A percentile compares a stretch with the other conserved stretches of the same genome.
Conservation (phyloP, 2,797 vertebrate species). For the Crenichthys baileyi region DNA sequence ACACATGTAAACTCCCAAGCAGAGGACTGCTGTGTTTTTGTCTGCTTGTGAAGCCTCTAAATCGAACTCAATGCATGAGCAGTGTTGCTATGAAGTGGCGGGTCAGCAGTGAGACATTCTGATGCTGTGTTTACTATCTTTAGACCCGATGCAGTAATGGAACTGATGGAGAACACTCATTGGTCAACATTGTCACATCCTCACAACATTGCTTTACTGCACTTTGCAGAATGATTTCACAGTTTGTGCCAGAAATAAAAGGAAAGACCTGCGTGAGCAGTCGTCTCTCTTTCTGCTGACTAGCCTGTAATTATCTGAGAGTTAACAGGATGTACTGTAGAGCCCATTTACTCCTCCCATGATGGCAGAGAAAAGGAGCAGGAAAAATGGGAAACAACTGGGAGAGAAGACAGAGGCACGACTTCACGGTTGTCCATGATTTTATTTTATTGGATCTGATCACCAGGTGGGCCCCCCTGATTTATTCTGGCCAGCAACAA, state of each 20-base stretch:
- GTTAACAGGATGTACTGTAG: background rate
- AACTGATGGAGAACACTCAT: no score
- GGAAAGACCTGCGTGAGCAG: background rate
- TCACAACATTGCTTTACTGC: background rate
- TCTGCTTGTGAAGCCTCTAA: no score
- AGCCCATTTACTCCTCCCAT: background rate
- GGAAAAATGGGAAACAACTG: background rate
- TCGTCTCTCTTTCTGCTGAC: background rate
- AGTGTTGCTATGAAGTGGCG: no score
- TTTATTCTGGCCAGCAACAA: slow-evolving; percentile 53
- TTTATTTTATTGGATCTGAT: slow-evolving; percentile 42
- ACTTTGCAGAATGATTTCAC: background rate
- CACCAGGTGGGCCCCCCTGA: slow-evolving; percentile 43
- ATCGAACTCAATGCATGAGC: no score
- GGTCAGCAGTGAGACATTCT: no score
- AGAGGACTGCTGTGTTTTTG: no score
- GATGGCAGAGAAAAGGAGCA: background rate
- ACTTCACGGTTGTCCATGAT: slow-evolving; percentile 25
- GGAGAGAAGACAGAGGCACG: background rate
- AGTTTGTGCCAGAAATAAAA: background rate
- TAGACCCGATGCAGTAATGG: no score
- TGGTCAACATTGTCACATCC: no score
- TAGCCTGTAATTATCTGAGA: background rate
- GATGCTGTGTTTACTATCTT: no score
- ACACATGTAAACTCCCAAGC: no score